phyloP scores from a whole-genome alignment of 2,888 invertebrate genomes.

The Scaptomyza caliginosa region DNA sequence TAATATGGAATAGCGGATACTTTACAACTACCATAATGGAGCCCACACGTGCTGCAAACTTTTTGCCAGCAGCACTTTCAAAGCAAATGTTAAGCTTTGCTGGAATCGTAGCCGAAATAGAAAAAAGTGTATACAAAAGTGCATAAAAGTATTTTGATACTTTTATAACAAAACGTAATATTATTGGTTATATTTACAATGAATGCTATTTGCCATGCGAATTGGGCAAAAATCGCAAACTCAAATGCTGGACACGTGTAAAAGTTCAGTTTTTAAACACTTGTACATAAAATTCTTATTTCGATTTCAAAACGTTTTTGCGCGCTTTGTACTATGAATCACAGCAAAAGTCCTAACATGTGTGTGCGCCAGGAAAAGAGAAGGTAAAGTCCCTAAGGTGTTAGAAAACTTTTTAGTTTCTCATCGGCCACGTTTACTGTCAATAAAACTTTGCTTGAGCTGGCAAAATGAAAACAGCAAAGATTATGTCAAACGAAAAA shows the following conservation, averaged over 20 bases:
- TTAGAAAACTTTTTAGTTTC: constrained; percentile 63
- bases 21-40: background rate
- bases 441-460: constrained; percentile 74
- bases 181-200: constrained; percentile 39
- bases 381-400: constrained; percentile 55
- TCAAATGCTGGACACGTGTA: constrained; percentile 72
- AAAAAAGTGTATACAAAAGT: constrained; percentile 49
- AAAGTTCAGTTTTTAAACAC: constrained; percentile 73
- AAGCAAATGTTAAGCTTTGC: constrained; percentile 49
- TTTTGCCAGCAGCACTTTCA: constrained; percentile 19
- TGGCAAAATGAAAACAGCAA: constrained; percentile 61
- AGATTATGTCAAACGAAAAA: constrained; percentile 44
- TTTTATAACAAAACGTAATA: constrained; percentile 51
- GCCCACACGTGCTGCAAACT: constrained; percentile 44
- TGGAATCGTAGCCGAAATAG: constrained; percentile 16
- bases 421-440: constrained; percentile 73
- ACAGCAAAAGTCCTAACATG: constrained; percentile 39
- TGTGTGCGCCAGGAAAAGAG: constrained; percentile 8
- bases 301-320: constrained; percentile 53
- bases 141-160: constrained; percentile 55
- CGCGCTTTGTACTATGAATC: constrained; percentile 68
- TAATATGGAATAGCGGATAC: background rate
- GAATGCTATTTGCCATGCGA: background rate
- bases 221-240: constrained; percentile 37
- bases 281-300: constrained; percentile 66